A percentile compares a stretch with the other conserved stretches of the same genome.
These are phyloP conservation scores for Origma solitaria DNA, from an alignment of 2,113 vertebrate species.

Conservation along the genomic window DNA sequence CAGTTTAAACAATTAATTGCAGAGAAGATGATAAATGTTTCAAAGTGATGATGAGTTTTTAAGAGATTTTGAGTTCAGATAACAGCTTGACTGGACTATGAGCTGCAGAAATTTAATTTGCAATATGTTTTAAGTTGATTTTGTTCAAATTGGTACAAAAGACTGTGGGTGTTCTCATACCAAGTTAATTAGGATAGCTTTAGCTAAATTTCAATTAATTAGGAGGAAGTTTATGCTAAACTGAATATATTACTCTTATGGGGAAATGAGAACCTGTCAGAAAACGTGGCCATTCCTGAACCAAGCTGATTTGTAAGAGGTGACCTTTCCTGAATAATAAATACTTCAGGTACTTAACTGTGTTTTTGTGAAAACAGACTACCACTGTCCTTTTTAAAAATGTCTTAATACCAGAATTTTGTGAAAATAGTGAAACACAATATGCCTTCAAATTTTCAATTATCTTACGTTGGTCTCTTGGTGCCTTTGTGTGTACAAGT, in stretches of 20 bases:
- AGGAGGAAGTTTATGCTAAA: neutral
- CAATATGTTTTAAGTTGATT: neutral
- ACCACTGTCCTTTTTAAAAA: neutral
- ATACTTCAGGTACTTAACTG: neutral
- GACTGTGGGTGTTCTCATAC: neutral
- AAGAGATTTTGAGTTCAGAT: neutral
- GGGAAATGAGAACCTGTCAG: neutral
- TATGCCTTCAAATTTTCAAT: neutral
- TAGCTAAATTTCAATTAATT: neutral
- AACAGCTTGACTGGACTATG: neutral
- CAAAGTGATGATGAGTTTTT: fast-evolving
- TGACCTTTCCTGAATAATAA: neutral
- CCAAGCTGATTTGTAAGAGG: neutral
- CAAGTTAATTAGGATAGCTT: neutral
- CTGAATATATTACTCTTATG: neutral
- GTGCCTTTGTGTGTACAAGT: neutral
- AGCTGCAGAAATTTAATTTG: neutral
- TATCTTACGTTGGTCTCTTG: neutral
- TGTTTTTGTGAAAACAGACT: neutral
- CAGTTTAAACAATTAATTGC: neutral
- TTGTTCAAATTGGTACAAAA: neutral
- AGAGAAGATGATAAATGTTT: neutral
- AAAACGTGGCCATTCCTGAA: neutral
- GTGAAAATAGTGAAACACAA: neutral
- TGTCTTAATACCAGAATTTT: neutral